Base-by-base conservation (phyloP, 2,113 vertebrate species). In the Cacatua alba region DNA sequence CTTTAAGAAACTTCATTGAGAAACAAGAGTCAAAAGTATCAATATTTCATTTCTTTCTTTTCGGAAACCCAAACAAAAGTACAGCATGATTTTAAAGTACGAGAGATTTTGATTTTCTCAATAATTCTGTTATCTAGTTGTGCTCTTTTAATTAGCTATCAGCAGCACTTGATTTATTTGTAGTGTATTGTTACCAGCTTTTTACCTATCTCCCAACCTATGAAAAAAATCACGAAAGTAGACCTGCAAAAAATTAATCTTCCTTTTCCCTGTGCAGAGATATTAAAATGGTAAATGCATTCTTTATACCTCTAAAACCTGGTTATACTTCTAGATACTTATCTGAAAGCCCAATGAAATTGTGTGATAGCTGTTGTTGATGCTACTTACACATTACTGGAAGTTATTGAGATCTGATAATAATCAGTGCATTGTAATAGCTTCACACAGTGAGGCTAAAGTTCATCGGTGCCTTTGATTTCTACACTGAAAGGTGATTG, bases 241-340 rank as follows among this genome's bases (percentile, higher is more conserved):
- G 79, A 70, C 93, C 71, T 83, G 93, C 60, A 96, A 94, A 94
- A 90, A 92, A 95, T 75, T 95, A 93, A 95, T 94, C 95, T 93
- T 81, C 90, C 85, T 44, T 57, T 96, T 96, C 79, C 79, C 82
- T 55, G 39, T 75, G 85, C 88, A 90, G 79, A 88, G 71, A 83
- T 88, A 95, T 97, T 95, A 94, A 96, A 95, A 94, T 95, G 92
- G 90, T 90, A 97, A 84, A 96, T 96, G 92, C 76, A 63, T 83
- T 78, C 76, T 83, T 93, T 96, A 84, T 86, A 86, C 43, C 82
- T 78, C 79, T 86, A 86, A 93, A 94, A 52, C 68, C 39, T 41
- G 52, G 24, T 82, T 95, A 80, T 93, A 31, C 68, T 74, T 92
- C 90, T 14, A 81, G 94, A 94, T 90, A n/a, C 88, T 90, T 90